Percentiles rank a stretch among this genome's conserved stretches.
These are phyloP conservation scores for Probaryconus sp. DNA, from an alignment of 1,140 invertebrate genomes.

Conservation along the genomic window DNA sequence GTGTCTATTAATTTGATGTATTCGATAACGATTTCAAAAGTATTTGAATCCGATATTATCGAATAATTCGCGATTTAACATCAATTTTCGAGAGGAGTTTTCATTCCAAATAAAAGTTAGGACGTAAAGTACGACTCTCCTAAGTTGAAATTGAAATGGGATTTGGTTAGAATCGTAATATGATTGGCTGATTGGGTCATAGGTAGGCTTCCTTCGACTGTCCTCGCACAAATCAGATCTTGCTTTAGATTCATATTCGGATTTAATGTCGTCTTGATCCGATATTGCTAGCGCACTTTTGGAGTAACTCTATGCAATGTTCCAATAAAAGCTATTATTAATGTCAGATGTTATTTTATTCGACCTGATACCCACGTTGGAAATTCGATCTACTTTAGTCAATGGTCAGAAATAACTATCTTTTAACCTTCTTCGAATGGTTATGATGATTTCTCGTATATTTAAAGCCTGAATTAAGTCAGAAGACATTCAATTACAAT, in stretches of 20 bases:
- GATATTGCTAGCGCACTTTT: background rate
- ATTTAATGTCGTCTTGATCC: conserved; percentile 18
- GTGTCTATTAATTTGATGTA: conserved; percentile 35
- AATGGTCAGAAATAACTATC: no score
- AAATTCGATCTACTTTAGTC: no score
- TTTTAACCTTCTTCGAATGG: no score
- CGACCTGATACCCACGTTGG: no score
- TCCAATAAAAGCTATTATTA: background rate
- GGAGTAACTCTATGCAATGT: background rate
- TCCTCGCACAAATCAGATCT: background rate
- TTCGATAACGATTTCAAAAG: conserved; percentile 28
- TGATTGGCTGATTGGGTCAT: conserved; percentile 9
- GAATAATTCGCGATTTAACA: conserved; percentile 45
- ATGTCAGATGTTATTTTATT: no score
- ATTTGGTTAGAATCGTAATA: conserved; percentile 28
- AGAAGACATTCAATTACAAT: no score
- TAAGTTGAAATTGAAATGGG: conserved; percentile 5
- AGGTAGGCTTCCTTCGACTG: conserved; percentile 16
- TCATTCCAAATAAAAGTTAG: conserved; percentile 6
- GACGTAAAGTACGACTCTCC: conserved; percentile 8
- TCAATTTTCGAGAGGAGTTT: conserved; percentile 24
- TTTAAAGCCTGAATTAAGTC: no score
- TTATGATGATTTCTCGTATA: no score
- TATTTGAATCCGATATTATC: conserved; percentile 26
- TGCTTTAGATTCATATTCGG: conserved; percentile 13